Base-by-base conservation (phyloP, 2,888 invertebrate genomes). In the Eupithecia pulchellata region DNA sequence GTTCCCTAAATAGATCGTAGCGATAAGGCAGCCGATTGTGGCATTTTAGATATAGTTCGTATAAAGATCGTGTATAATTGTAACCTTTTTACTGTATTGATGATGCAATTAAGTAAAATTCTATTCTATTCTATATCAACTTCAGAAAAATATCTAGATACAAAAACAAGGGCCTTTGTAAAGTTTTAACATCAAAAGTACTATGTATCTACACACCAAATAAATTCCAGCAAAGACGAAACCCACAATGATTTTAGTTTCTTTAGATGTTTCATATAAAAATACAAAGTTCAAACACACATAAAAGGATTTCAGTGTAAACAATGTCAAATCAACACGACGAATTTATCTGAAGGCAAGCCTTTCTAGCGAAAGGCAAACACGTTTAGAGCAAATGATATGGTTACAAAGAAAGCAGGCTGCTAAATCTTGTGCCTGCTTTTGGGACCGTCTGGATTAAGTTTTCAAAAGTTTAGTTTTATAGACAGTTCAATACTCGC, bases 241-340 rank as follows among this genome's bases (percentile, higher is more conserved):
- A 62, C 57, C 17, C 17, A 57, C 69, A 72, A 67, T 29, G 66
- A 57, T 70, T 70, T 72, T 63, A 73, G 72, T 61, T 36, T 27
- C 58, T 63, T 69, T 74, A 52, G 72, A 74, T 74, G 71, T 73
- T 74, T 73, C 47, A 71, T 74, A 60, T 64, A 80, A 83, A 82
- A 84, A 61, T 29, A 85, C 81, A 83, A 81, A 81, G 76, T 85
- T 85, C 83, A 85, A 86, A 85, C 82, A 81, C 79, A 84, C 80
- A 83, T 85, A 88, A 90, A 91, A 89, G 86, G 86, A 89, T 90
- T 89, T 82, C 82, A 84, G 78, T 82, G 88, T 89, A 91, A 92
- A 92, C 90, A 92, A 86, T 87, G 87, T 86, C 85, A 87, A 91
- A 91, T 91, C 89, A 91, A 91, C 89, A 89, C 85, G 88, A 88